Base-by-base conservation (phyloP, 2,888 invertebrate genomes). In the Adelphocoris suturalis region DNA sequence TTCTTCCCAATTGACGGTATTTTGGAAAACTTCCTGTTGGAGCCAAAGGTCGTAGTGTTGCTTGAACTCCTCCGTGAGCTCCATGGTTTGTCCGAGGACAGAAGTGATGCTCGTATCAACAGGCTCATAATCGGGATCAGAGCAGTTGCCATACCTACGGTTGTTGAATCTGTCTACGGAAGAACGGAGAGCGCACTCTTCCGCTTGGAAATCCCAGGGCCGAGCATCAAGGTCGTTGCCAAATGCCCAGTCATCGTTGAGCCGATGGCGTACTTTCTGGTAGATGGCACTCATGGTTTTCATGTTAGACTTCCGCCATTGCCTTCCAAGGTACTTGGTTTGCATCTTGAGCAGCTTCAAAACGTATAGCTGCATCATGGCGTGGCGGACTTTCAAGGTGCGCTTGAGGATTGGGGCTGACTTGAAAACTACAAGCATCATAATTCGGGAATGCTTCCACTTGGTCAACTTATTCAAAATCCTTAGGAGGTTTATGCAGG, bases 231-330 rank as follows among this genome's bases (percentile, higher is more conserved):
- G 95, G 94, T 99, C 97, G 94, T 99, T 99, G 88, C 99, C 99
- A 94, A 97, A 99, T 3, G 99, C 99, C 99, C 99, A 99, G 93
- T 99, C 99, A 93, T 99, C 99, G 93, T 99, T 99, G 76, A 99
- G 95, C 89, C 99, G 95, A 94, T 99, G 99, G 47, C 99, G 95
- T 2, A 98, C 98, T 95, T 99, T 99, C 90, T 98, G 97, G 93
- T 99, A 99, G 93, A 99, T 99, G 90, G 99, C 99, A 93, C 99
- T 99, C 94, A 99, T 98, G 0, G 99, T 99, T 94, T 99, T 99
- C 99, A 99, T 99, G 93, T 99, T 99, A 0, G 98, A 97, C 94
- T 99, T 99, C 84, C 99, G 95, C 99, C 99, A 99, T 93, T 99
- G 99, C 14, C 99, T 95, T 0, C 99, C 99, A 92, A 99, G 95